phyloP scores from a whole-genome alignment of 2,888 invertebrate genomes.

The Tolmerus cingulatus region DNA sequence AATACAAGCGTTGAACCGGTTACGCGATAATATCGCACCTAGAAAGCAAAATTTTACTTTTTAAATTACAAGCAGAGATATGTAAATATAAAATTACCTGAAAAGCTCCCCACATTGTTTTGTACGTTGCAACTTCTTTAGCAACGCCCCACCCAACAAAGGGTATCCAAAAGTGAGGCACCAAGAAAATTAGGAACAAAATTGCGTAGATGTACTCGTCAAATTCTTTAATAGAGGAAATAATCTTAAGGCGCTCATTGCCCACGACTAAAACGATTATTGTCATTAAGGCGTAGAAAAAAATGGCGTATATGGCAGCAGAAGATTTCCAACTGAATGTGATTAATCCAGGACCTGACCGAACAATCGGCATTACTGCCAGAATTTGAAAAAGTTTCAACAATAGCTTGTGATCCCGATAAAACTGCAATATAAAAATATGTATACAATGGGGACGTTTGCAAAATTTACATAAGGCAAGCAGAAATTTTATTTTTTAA shows the following conservation, averaged over 20 bases:
- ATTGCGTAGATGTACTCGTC: slow-evolving; percentile 76
- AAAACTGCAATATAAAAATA: slow-evolving; percentile 61
- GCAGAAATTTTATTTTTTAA: too few relatives aligned
- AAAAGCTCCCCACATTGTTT: slow-evolving; percentile 74
- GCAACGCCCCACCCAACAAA: slow-evolving; percentile 77
- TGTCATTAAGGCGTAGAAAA: slow-evolving; percentile 69
- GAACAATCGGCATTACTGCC: slow-evolving; percentile 72
- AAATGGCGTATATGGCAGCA: slow-evolving; percentile 70
- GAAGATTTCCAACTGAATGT: slow-evolving; percentile 72
- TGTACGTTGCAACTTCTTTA: slow-evolving; percentile 73
- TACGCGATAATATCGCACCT: slow-evolving; percentile 68
- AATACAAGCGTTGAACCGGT: slow-evolving; percentile 70
- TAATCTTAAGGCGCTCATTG: slow-evolving; percentile 69
- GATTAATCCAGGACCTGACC: slow-evolving; percentile 66
- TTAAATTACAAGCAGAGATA: too few relatives aligned
- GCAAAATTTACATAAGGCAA: too few relatives aligned
- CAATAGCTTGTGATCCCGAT: slow-evolving; percentile 72
- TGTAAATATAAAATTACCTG: slow-evolving; percentile 65
- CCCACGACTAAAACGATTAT: slow-evolving; percentile 69
- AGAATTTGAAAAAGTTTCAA: slow-evolving; percentile 69
- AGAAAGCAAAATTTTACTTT: not conserved
- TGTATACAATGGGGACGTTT: not conserved
- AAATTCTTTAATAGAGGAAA: slow-evolving; percentile 69
- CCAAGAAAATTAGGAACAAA: slow-evolving; percentile 62
- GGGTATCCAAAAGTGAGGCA: slow-evolving; percentile 58